These are phyloP conservation scores for Ophion ventricosus DNA, from an alignment of 2,888 invertebrate species.

Conservation along the genomic window DNA sequence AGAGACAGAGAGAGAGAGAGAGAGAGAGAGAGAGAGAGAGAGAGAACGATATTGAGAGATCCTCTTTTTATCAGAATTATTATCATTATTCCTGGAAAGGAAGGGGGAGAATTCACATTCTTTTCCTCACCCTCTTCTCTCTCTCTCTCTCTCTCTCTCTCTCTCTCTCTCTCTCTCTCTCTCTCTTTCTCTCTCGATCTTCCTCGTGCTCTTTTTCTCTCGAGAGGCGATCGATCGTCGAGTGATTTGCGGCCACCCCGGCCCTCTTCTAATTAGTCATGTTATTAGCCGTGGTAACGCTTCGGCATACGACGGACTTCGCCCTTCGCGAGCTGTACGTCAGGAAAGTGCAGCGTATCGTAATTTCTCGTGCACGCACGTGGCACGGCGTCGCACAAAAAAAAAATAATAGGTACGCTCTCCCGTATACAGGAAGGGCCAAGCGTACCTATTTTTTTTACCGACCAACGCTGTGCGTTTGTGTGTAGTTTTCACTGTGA, in stretches of 20 bases:
- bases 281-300: constrained; percentile 63
- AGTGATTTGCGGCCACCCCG: constrained; percentile 61
- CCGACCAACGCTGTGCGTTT: no score
- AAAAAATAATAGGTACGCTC: background rate
- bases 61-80: no score
- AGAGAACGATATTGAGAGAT: constrained; percentile 10
- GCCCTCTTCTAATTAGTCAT: constrained; percentile 61
- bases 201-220: constrained; percentile 1
- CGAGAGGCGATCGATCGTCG: constrained; percentile 62
- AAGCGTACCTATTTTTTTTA: no score
- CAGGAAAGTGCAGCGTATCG: constrained; percentile 21
- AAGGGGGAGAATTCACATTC: no score
- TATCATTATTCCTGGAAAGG: no score
- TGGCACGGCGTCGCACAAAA: background rate
- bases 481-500: no score
- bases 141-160: no score
- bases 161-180: constrained; percentile 7
- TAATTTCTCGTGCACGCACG: constrained; percentile 9
- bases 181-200: constrained; percentile 10
- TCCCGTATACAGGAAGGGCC: no score
- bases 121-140: no score
- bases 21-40: background rate
- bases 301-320: constrained; percentile 11
- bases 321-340: constrained; percentile 26
- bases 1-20: constrained; percentile 13